Evolutionary conservation across 2,888 invertebrate species (phyloP).

Genomic region (Hoplodrina blanda): DNA sequence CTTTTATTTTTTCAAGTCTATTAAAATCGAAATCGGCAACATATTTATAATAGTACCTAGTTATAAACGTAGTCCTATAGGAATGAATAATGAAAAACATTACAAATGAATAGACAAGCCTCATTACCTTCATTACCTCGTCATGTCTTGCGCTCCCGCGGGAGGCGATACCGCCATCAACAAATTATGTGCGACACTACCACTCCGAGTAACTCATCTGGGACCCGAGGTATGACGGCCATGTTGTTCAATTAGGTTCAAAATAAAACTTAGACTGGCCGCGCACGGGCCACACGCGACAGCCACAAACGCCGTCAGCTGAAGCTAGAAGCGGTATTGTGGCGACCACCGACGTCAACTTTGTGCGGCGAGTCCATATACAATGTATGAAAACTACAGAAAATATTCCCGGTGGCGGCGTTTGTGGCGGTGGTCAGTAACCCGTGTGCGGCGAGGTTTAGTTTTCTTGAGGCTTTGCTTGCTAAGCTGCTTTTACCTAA

Average conservation of each 20-base stretch:
- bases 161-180: slow-evolving; percentile 25
- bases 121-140: slow-evolving; percentile 3
- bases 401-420: too few species aligned
- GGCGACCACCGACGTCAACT: too few species aligned
- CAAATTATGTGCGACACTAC: not conserved
- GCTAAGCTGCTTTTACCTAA: not conserved
- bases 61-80: not conserved
- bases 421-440: too few species aligned
- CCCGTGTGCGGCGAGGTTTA: too few species aligned
- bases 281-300: too few species aligned
- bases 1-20: not conserved
- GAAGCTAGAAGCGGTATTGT: too few species aligned
- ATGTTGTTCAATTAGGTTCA: slow-evolving; percentile 14
- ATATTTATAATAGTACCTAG: not conserved
- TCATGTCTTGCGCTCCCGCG: slow-evolving; percentile 13
- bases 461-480: not conserved
- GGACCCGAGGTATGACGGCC: slow-evolving; percentile 10
- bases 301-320: too few species aligned
- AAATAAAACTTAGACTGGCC: not conserved
- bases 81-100: not conserved
- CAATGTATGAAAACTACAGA: too few species aligned
- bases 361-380: too few species aligned
- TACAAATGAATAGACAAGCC: slow-evolving; percentile 28
- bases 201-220: slow-evolving; percentile 1
- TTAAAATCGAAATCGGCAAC: not conserved